Evolutionary conservation across 2,797 vertebrate species (phyloP).

Genomic region (Antennarius maculatus): DNA sequence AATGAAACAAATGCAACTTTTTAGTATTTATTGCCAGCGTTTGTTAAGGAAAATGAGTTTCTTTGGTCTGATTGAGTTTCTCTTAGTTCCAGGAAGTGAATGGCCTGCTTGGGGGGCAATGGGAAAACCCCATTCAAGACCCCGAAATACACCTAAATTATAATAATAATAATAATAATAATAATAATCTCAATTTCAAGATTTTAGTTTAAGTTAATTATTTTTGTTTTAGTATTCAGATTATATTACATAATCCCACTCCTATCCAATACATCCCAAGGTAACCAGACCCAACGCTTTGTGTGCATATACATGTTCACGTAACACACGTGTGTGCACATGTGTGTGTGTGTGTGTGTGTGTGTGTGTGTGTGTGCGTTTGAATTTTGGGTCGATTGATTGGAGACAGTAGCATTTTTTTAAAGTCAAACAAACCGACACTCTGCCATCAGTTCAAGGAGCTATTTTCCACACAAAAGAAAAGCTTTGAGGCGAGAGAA

Average conservation of each 20-base stretch:
- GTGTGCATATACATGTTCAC: constrained; percentile 1
- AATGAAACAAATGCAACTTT: too few species aligned
- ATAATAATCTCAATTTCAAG: too few species aligned
- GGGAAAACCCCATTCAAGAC: constrained; percentile 19
- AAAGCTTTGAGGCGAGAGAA: constrained; percentile 70
- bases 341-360: constrained; percentile 23
- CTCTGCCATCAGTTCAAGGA: constrained; percentile 75
- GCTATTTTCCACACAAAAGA: constrained; percentile 79
- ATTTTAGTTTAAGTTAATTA: too few species aligned
- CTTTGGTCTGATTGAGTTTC: not conserved
- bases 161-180: too few species aligned
- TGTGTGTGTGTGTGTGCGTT: constrained; percentile 16
- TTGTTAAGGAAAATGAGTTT: too few species aligned
- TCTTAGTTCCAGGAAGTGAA: constrained; percentile 20
- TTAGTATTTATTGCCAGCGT: too few species aligned
- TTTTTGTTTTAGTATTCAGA: too few species aligned
- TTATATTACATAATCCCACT: too few species aligned
- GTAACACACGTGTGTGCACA: not conserved
- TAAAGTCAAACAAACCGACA: constrained; percentile 68
- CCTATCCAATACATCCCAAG: too few species aligned
- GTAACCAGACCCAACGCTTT: too few species aligned
- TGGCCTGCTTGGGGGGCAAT: constrained; percentile 3
- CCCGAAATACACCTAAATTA: too few species aligned
- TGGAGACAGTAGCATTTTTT: constrained; percentile 48
- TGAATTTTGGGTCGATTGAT: constrained; percentile 62